A percentile compares a stretch with the other conserved stretches of the same genome.
Evolutionary conservation across 2,113 vertebrate genomes (phyloP).

Genomic region (Bufo bufo): DNA sequence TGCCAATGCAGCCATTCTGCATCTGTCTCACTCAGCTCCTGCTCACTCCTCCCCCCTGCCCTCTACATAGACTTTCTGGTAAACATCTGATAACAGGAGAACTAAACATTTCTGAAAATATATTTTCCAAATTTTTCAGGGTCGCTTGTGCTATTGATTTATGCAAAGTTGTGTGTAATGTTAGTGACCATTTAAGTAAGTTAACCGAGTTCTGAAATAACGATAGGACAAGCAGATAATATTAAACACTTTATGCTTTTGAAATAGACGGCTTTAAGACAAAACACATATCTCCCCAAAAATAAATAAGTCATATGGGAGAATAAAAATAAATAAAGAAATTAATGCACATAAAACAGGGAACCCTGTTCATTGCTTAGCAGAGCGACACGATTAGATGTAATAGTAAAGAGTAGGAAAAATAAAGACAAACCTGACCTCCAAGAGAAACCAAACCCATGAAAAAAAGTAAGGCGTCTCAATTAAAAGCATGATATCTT

Average conservation of each 20-base stretch:
- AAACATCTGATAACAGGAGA: no score
- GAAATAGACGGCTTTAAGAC: neutral
- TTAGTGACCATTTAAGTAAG: no score
- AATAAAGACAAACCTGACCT: neutral
- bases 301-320: constrained; percentile 37
- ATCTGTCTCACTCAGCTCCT: no score
- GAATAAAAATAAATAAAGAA: constrained; percentile 25
- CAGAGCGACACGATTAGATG: neutral
- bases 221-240: neutral
- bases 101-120: no score
- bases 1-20: no score
- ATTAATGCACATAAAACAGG: neutral
- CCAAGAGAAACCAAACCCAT: constrained; percentile 10
- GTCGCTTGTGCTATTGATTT: no score
- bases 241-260: constrained; percentile 41
- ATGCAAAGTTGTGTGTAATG: no score
- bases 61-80: no score
- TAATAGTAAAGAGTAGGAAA: neutral
- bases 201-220: neutral
- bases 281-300: constrained; percentile 24
- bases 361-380: neutral
- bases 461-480: neutral
- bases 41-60: no score
- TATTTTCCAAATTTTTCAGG: no score
- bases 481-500: neutral